Conservation (phyloP, 2,113 vertebrate species). For the Motacilla alba region DNA sequence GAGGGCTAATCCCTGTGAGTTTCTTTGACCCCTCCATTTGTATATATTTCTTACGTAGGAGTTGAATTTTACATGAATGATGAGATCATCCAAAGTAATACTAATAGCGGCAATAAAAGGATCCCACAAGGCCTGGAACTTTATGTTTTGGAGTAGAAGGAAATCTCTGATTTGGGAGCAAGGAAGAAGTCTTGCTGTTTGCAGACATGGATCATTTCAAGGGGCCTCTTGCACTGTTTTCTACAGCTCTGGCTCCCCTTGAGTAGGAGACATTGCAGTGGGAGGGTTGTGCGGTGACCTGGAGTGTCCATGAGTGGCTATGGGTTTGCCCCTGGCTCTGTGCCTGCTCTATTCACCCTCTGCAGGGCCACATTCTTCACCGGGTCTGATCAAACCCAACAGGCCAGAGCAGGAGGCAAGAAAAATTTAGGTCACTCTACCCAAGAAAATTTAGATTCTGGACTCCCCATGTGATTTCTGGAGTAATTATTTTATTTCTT, state of each 20-base stretch:
- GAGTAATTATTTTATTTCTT: neutral
- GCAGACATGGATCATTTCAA: neutral
- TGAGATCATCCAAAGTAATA: conserved; percentile 33
- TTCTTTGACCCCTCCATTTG: conserved; percentile 21
- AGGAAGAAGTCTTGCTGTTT: neutral
- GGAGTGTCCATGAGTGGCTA: neutral
- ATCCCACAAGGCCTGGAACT: neutral
- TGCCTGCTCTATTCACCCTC: neutral
- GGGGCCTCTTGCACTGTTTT: neutral
- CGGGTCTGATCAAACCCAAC: accelerated
- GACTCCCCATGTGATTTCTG: neutral
- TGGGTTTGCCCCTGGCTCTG: neutral
- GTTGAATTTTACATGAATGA: conserved; percentile 16
- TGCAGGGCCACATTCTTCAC: accelerated
- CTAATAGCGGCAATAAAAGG: neutral
- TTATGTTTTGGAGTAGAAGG: neutral
- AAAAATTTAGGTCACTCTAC: neutral
- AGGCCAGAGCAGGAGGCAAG: neutral
- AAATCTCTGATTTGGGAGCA: neutral
- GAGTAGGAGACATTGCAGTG: neutral
- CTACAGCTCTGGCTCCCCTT: neutral
- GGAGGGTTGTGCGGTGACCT: neutral
- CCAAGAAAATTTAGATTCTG: neutral
- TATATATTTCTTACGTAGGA: neutral
- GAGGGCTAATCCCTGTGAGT: conserved; percentile 12